These are phyloP conservation scores for Hanleya hanleyi DNA, from an alignment of 2,888 invertebrate species.

Conservation along the genomic window DNA sequence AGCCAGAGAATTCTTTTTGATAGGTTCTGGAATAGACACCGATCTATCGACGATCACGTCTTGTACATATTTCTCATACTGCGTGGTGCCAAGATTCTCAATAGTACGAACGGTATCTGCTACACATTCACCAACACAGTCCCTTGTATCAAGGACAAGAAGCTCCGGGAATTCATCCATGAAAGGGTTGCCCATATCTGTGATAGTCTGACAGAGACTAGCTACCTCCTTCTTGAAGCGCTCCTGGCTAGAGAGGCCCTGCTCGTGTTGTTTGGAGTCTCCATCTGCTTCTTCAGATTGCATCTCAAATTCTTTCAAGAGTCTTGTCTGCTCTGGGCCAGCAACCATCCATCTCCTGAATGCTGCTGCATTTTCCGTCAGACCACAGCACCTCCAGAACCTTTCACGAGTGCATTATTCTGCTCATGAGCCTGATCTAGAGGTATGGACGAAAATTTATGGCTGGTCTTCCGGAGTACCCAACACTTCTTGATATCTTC, in stretches of 20 bases:
- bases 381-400: constrained; percentile 19
- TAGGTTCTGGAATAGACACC: too few relatives aligned
- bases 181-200: constrained; percentile 26
- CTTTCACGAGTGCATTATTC: too few relatives aligned
- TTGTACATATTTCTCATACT: too few relatives aligned
- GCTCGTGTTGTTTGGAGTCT: constrained; percentile 25
- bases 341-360: constrained; percentile 21
- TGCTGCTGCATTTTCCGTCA: constrained; percentile 27
- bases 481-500: too few relatives aligned
- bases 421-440: too few relatives aligned
- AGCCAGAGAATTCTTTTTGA: too few relatives aligned
- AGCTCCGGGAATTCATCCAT: constrained; percentile 15
- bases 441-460: too few relatives aligned
- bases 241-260: constrained; percentile 20
- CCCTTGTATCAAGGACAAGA: constrained; percentile 19
- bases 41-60: too few relatives aligned
- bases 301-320: constrained; percentile 21
- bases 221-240: constrained; percentile 19
- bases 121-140: background rate
- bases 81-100: too few relatives aligned
- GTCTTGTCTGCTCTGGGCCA: constrained; percentile 22
- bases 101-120: background rate
- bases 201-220: constrained; percentile 14
- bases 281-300: constrained; percentile 16
- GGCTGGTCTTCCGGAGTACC: too few relatives aligned